Base-by-base conservation (phyloP, 1,140 invertebrate genomes). In the Carcinoscorpius rotundicauda region DNA sequence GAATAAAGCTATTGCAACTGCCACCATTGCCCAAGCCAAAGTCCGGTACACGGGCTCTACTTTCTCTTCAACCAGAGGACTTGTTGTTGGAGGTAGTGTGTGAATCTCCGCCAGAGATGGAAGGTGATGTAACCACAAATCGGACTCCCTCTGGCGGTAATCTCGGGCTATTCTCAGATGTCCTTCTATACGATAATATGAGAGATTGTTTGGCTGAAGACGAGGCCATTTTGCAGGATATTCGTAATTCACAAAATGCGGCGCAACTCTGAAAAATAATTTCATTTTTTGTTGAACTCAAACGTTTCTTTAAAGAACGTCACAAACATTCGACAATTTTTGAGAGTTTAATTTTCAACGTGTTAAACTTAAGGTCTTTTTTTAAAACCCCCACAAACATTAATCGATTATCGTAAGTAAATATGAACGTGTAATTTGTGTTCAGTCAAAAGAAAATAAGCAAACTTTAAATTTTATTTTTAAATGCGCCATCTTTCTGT, bases 11-110 rank as follows among this genome's bases (percentile, higher is more conserved):
- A 70, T 56, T 0, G 67, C 67, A 6, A 73, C 66, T 49, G 70
- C 68, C 3, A 72, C 62, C 72, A 73, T 72, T 6, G 72, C 66
- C 66, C 69, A 73, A 52, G 72, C 71, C 5, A 73, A 60, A n/a
- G 72, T 72, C 59, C 66, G 49, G 61, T 72, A 71, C 8, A 56
- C 58, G 5, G 61, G 48, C 3, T 52, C 6, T 10, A 11, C 49
- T 61, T 48, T 60, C 51, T 66, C 59, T 50, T 64, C 62, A 48
- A 63, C 58, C 0, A 68, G 58, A 6, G 68, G 65, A 8, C 58
- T 63, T 50, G 5, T 62, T 4, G 63, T 61, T 50, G 70, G 60
- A 29, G 29, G 29, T 29, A 29, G 29, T 3, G 57, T 51, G 6
- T 61, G 59, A 58, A 62, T 64, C 4, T 62, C 65, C 9, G 64